Conservation (phyloP, 2,797 vertebrate genomes). For the Cichlasoma orientale region DNA sequence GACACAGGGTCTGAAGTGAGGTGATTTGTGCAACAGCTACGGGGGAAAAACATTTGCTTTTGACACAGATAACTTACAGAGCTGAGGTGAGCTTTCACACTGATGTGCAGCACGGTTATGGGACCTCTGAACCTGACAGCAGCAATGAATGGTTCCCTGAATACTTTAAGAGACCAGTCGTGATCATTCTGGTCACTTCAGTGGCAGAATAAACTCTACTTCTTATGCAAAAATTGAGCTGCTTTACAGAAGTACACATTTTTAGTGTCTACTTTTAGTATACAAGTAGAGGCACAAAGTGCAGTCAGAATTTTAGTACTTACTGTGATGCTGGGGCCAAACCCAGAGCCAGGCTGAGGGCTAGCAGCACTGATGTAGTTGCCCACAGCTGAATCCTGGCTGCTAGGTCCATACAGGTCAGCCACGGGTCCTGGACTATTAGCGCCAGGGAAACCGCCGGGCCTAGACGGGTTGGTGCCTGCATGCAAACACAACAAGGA, state of each 20-base stretch:
- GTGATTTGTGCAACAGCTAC: constrained; percentile 50
- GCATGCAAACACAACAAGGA: constrained; percentile 86
- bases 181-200: constrained; percentile 13
- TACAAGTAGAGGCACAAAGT: constrained; percentile 25
- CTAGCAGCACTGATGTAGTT: constrained; percentile 90
- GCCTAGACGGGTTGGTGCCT: constrained; percentile 95
- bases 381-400: constrained; percentile 95
- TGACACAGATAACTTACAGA: constrained; percentile 62
- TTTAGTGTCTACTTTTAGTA: constrained; percentile 44
- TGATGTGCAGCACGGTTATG: constrained; percentile 28
- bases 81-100: constrained; percentile 23
- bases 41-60: constrained; percentile 67
- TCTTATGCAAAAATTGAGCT: not conserved
- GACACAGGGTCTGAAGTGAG: constrained; percentile 51
- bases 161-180: not conserved
- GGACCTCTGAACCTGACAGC: constrained; percentile 24
- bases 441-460: constrained; percentile 94
- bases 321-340: constrained; percentile 95
- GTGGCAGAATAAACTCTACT: constrained; percentile 13
- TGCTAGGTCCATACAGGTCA: constrained; percentile 94
- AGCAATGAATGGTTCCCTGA: not conserved
- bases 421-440: constrained; percentile 98
- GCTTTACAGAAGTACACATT: constrained; percentile 15
- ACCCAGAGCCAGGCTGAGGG: constrained; percentile 96
- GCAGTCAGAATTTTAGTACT: constrained; percentile 67